Conservation (phyloP, 23 tunicate species). For the Trididemnum nubilum region DNA sequence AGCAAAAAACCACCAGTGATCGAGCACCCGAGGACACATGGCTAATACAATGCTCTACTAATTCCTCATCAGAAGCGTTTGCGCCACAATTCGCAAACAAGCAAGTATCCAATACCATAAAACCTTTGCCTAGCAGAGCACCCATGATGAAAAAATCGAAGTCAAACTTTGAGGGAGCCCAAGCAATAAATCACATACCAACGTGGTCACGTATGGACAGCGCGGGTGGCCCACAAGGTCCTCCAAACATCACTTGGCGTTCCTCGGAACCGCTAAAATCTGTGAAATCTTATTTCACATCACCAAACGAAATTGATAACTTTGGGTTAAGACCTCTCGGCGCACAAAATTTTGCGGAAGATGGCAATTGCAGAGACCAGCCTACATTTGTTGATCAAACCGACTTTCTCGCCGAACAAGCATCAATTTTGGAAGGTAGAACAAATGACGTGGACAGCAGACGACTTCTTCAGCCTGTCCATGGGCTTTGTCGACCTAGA, state of each 20-base stretch:
- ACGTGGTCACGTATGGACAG: constrained; percentile 47
- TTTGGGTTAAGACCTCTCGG: neutral
- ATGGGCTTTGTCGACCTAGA: too few relatives aligned
- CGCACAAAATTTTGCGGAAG: neutral
- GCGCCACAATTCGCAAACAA: too few relatives aligned
- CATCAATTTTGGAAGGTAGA: constrained; percentile 57
- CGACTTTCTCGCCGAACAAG: constrained; percentile 75
- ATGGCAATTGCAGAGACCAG: neutral
- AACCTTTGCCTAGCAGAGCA: neutral
- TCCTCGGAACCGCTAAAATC: constrained; percentile 40
- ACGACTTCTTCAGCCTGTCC: too few relatives aligned
- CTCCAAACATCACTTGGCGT: constrained; percentile 74
- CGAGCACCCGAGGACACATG: neutral
- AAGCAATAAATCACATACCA: too few relatives aligned
- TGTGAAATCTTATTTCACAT: constrained; percentile 12
- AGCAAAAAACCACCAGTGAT: neutral
- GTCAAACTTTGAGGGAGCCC: too few relatives aligned
- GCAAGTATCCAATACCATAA: neutral
- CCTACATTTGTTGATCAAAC: constrained; percentile 54
- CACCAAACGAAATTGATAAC: neutral
- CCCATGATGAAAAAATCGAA: neutral
- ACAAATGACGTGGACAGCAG: neutral
- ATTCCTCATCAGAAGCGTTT: neutral
- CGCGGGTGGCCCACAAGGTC: constrained; percentile 82
- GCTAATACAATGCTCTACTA: neutral